A percentile compares a stretch with the other conserved stretches of the same genome.
These are phyloP conservation scores for Ailurus styani DNA, from an alignment of 2,113 vertebrate genomes.

Conservation along the genomic window DNA sequence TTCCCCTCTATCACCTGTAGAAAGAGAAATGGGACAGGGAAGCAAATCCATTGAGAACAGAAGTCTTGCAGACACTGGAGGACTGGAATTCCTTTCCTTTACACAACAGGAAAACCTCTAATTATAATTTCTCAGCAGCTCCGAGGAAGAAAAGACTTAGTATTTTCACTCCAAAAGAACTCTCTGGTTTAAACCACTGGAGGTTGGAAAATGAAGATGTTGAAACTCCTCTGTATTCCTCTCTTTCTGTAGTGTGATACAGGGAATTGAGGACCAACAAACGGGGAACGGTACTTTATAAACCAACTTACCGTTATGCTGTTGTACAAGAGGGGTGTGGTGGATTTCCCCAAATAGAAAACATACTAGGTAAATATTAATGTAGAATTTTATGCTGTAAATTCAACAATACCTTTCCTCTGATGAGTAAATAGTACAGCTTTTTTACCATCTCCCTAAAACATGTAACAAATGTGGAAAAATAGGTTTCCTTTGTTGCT, in stretches of 20 bases:
- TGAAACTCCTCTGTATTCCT: neutral
- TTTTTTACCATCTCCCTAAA: neutral
- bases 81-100: constrained; percentile 59
- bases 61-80: constrained; percentile 38
- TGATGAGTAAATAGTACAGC: neutral
- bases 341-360: neutral
- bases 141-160: constrained; percentile 46
- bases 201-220: constrained; percentile 34
- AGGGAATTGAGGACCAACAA: neutral
- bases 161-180: constrained; percentile 43
- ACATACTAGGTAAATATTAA: neutral
- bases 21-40: constrained; percentile 56
- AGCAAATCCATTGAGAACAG: neutral
- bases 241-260: neutral
- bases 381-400: neutral
- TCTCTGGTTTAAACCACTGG: constrained; percentile 37
- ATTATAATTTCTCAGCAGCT: constrained; percentile 70
- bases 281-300: neutral
- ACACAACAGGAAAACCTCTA: constrained; percentile 67
- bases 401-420: neutral
- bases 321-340: neutral
- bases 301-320: neutral
- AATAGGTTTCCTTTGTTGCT: neutral
- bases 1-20: constrained; percentile 97
- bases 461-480: neutral